Conservation (phyloP, 1,140 invertebrate genomes). For the Lycorma delicatula region DNA sequence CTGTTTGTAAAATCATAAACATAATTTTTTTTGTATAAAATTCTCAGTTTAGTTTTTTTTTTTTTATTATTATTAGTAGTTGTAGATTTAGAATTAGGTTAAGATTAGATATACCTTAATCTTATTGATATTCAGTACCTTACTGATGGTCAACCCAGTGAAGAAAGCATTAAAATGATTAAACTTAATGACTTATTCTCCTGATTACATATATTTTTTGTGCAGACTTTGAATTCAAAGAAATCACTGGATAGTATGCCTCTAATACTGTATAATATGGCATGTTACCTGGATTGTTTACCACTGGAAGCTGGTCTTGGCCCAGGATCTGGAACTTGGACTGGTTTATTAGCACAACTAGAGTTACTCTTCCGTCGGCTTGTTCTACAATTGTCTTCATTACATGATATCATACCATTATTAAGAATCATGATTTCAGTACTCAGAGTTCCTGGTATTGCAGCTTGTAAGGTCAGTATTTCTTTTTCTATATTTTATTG, state of each 20-base stretch:
- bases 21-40: no score
- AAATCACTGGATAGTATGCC: slow-evolving; percentile 75
- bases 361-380: slow-evolving; percentile 79
- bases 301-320: slow-evolving; percentile 72
- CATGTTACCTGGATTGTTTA: slow-evolving; percentile 86
- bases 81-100: no score
- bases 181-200: no score
- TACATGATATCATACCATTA: slow-evolving; percentile 66
- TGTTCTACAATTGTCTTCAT: slow-evolving; percentile 58
- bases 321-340: slow-evolving; percentile 58
- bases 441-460: slow-evolving; percentile 74
- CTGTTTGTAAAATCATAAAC: no score
- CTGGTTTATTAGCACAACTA: slow-evolving; percentile 67
- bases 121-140: no score
- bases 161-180: no score
- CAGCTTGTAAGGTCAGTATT: slow-evolving; percentile 59
- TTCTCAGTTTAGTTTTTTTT: no score
- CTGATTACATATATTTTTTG: no score
- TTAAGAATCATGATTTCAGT: slow-evolving; percentile 79
- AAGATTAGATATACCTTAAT: no score
- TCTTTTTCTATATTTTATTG: neutral
- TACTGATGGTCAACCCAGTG: no score
- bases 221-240: slow-evolving; percentile 71
- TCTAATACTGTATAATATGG: slow-evolving; percentile 77
- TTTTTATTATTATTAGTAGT: no score